Percentiles rank a stretch among this genome's conserved stretches.
Conservation (phyloP, 2,888 invertebrate genomes). For the Mythimna albipuncta region DNA sequence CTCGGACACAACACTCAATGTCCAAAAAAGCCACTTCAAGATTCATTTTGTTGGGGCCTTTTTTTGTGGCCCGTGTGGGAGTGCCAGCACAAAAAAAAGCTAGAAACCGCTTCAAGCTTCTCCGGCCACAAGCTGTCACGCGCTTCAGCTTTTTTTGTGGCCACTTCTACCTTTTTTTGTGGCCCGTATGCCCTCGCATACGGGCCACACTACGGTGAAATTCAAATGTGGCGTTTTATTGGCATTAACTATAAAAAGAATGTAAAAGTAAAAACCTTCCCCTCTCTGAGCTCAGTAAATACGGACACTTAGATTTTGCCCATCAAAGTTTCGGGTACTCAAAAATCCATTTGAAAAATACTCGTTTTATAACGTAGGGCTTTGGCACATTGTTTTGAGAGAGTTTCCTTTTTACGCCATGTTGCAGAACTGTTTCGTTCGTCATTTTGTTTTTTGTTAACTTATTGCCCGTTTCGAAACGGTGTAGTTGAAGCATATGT, state of each 20-base stretch:
- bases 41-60: too few species aligned
- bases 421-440: neutral
- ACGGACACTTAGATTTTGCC: conserved; percentile 87
- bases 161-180: too few species aligned
- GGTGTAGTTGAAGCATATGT: neutral
- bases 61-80: too few species aligned
- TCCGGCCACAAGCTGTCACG: too few species aligned
- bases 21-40: too few species aligned
- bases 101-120: too few species aligned
- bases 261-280: conserved; percentile 82
- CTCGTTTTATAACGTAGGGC: conserved; percentile 78
- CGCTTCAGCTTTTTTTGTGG: too few species aligned
- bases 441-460: neutral
- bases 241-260: conserved; percentile 85
- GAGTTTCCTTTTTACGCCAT: neutral
- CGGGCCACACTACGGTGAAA: conserved; percentile 68
- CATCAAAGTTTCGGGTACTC: conserved; percentile 89
- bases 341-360: conserved; percentile 90
- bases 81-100: too few species aligned
- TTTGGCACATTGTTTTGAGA: conserved; percentile 38
- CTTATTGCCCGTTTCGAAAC: neutral
- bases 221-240: conserved; percentile 86
- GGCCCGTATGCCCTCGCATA: too few species aligned
- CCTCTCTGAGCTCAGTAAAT: conserved; percentile 81
- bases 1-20: too few species aligned